Evolutionary conservation across 2,888 invertebrate species (phyloP).

Genomic region (Zygogramma bicolorata): DNA sequence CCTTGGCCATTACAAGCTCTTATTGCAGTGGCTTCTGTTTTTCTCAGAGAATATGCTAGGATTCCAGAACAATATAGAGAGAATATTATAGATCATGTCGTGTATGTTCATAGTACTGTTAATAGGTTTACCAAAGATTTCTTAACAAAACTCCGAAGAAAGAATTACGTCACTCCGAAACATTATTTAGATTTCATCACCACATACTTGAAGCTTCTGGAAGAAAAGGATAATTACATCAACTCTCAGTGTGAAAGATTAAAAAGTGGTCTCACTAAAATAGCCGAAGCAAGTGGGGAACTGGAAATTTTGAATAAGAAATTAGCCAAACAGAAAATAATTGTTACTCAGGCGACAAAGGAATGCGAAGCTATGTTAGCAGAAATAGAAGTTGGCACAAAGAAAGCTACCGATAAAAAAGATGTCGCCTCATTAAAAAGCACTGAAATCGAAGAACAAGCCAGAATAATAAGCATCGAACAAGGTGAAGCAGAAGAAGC

Average conservation of each 20-base stretch:
- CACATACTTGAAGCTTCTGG: constrained; percentile 81
- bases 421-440: constrained; percentile 83
- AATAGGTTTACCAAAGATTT: constrained; percentile 81
- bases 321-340: constrained; percentile 84
- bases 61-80: constrained; percentile 68
- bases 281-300: constrained; percentile 88
- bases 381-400: constrained; percentile 80
- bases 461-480: constrained; percentile 82
- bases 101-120: constrained; percentile 85
- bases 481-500: constrained; percentile 87
- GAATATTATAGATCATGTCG: constrained; percentile 84
- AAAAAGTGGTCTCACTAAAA: constrained; percentile 81
- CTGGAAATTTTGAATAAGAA: constrained; percentile 83
- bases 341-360: constrained; percentile 83
- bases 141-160: constrained; percentile 78
- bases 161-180: constrained; percentile 92
- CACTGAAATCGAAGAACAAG: constrained; percentile 85
- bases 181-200: constrained; percentile 91
- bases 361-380: constrained; percentile 84
- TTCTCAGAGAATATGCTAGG: constrained; percentile 75
- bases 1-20: constrained; percentile 94
- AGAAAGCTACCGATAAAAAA: constrained; percentile 82
- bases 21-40: constrained; percentile 87
- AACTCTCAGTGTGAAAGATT: constrained; percentile 77
- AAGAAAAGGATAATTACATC: constrained; percentile 76